Conservation (phyloP, 2,113 vertebrate species). For the Salvator merianae region DNA sequence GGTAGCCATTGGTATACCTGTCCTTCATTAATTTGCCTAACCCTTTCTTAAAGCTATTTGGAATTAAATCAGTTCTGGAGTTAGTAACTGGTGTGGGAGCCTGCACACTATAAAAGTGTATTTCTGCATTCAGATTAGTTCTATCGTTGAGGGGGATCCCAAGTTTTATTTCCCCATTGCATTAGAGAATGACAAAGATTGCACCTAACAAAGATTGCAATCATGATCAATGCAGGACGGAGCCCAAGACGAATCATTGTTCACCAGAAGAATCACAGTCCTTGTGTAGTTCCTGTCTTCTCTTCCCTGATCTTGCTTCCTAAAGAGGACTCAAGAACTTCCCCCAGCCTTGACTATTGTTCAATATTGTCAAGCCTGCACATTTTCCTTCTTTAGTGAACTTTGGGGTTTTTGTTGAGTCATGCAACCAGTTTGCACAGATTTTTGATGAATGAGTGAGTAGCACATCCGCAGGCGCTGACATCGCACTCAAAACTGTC, state of each 20-base stretch:
- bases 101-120: not conserved
- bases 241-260: no score
- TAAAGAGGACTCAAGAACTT: slow-evolving; percentile 16
- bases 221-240: not conserved
- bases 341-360: not conserved
- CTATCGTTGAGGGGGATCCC: no score
- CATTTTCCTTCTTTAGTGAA: not conserved
- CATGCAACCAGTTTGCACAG: not conserved
- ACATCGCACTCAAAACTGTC: not conserved
- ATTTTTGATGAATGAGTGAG: not conserved
- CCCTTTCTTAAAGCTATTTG: no score
- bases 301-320: accelerated
- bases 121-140: not conserved
- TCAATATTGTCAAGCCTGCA: not conserved
- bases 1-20: no score
- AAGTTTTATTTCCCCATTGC: not conserved
- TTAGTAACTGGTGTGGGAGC: not conserved
- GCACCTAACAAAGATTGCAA: not conserved
- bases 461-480: accelerated
- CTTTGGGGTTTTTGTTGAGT: not conserved
- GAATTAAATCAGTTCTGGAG: not conserved
- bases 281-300: not conserved
- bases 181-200: not conserved
- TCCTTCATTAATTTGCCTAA: no score
- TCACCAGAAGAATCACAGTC: not conserved